phyloP scores from a whole-genome alignment of 2,888 invertebrate species.

The Aphrophora alni region DNA sequence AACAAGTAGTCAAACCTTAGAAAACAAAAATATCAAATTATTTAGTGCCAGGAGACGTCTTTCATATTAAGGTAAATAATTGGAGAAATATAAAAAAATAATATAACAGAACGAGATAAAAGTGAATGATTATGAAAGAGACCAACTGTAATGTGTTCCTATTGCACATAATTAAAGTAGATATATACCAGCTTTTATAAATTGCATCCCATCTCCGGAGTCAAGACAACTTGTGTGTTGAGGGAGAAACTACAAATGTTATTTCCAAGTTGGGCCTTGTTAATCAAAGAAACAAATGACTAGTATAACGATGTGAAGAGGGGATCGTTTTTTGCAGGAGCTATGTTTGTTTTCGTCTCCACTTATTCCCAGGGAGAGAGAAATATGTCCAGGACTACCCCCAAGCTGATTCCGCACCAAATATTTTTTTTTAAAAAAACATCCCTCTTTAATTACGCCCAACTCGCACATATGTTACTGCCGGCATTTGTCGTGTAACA shows the following conservation, averaged over 20 bases:
- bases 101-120: too few species aligned
- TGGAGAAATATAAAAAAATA: too few species aligned
- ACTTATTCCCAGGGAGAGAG: neutral
- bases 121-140: neutral
- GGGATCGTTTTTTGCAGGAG: neutral
- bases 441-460: neutral
- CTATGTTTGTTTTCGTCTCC: neutral
- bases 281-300: conserved; percentile 2
- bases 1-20: too few species aligned
- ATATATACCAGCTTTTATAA: neutral
- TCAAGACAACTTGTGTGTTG: neutral
- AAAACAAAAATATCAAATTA: too few species aligned
- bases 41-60: too few species aligned
- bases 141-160: neutral
- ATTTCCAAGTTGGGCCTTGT: neutral
- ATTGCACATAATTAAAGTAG: neutral
- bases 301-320: neutral
- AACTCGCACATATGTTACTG: neutral
- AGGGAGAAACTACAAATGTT: neutral
- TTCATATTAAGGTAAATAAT: too few species aligned
- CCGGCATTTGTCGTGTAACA: neutral
- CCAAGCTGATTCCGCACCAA: neutral
- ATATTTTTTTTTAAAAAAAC: neutral
- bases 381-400: neutral
- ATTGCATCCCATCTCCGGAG: neutral